Evolutionary conservation across 92 coral and sea anemone genomes (phyloP).

Genomic region (Desmophyllum pertusum): DNA sequence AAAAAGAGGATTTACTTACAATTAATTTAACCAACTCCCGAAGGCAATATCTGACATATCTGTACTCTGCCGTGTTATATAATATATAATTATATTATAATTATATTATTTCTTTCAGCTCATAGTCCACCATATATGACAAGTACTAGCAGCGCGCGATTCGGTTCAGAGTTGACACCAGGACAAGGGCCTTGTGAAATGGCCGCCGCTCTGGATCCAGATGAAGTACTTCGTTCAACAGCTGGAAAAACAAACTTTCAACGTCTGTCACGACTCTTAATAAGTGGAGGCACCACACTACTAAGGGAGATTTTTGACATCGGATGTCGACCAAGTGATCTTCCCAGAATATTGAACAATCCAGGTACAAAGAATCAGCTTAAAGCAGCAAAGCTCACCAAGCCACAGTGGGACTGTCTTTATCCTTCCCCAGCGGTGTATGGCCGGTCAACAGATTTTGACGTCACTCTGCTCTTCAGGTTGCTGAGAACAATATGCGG

Average conservation of each 20-base stretch:
- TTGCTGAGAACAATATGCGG: not conserved
- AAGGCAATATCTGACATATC: no score
- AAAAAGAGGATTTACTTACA: no score
- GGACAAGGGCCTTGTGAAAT: not conserved
- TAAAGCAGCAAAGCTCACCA: not conserved
- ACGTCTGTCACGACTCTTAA: not conserved
- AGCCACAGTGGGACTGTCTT: slow-evolving; percentile 11
- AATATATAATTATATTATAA: no score
- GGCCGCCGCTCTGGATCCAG: not conserved
- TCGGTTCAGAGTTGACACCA: no score
- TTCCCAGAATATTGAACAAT: not conserved
- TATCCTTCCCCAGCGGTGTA: not conserved
- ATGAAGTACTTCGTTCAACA: no score
- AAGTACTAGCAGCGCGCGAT: no score
- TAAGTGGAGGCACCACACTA: not conserved
- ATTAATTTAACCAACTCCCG: no score
- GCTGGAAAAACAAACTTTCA: not conserved
- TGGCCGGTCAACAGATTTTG: not conserved
- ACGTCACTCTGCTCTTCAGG: not conserved
- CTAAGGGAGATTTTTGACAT: not conserved
- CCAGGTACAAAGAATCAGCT: not conserved
- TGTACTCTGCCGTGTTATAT: no score
- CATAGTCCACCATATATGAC: no score
- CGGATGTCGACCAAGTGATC: not conserved
- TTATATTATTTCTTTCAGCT: no score